Conservation (phyloP, 2,113 vertebrate genomes). For the Aplodontia rufa region DNA sequence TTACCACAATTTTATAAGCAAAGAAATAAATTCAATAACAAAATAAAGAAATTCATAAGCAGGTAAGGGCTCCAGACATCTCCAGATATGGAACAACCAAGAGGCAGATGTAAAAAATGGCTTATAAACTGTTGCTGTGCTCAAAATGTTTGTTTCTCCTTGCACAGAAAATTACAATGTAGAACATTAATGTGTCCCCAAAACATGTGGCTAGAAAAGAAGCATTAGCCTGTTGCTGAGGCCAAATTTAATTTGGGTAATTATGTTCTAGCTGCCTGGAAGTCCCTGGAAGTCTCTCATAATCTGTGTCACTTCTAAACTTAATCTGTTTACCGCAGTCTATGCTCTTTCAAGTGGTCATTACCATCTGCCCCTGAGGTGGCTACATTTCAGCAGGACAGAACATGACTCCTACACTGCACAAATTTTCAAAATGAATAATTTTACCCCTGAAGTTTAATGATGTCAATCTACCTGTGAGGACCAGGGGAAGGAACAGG, state of each 20-base stretch:
- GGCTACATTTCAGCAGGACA: slow-evolving; percentile 28
- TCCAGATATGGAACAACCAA: neutral
- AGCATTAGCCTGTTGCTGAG: slow-evolving; percentile 37
- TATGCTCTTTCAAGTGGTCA: slow-evolving; percentile 50
- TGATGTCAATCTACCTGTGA: neutral
- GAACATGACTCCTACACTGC: neutral
- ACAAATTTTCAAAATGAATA: neutral
- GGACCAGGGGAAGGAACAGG: neutral
- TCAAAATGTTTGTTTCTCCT: slow-evolving; percentile 24
- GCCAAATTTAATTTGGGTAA: slow-evolving; percentile 69
- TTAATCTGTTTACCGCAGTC: slow-evolving; percentile 65
- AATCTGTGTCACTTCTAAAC: slow-evolving; percentile 48
- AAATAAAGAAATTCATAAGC: neutral
- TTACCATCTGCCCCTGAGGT: slow-evolving; percentile 54
- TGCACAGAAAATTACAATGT: neutral
- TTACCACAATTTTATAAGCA: neutral
- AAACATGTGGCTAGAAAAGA: slow-evolving; percentile 42
- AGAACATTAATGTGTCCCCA: slow-evolving; percentile 5
- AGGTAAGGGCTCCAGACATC: neutral
- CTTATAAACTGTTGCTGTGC: neutral
- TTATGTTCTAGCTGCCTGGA: slow-evolving; percentile 42
- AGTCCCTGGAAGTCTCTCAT: slow-evolving; percentile 64
- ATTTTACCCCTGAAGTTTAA: neutral
- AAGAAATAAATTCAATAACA: neutral
- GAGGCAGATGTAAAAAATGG: neutral